Percentiles rank a stretch among this genome's conserved stretches.
These are phyloP conservation scores for Lepeophtheirus nordmannii DNA, from an alignment of 2,888 invertebrate genomes.

Conservation along the genomic window DNA sequence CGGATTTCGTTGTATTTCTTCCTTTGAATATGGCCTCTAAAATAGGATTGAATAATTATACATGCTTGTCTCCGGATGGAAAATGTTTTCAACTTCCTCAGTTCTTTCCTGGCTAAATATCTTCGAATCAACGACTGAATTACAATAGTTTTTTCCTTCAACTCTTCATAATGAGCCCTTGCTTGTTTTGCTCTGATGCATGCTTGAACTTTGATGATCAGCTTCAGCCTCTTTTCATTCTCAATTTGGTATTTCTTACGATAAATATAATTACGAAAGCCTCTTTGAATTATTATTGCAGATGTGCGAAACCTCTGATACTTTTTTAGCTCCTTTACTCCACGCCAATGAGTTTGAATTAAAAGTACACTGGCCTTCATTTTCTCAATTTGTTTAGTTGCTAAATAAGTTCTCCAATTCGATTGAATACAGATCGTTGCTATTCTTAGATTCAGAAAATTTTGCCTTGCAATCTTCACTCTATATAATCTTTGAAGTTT, in stretches of 20 bases:
- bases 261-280: neutral
- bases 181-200: neutral
- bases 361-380: slow-evolving; percentile 27
- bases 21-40: slow-evolving; percentile 9
- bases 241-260: neutral
- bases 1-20: no score
- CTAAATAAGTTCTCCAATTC: neutral
- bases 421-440: slow-evolving; percentile 8
- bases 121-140: slow-evolving; percentile 1
- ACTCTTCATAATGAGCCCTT: neutral
- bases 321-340: neutral
- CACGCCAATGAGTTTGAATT: slow-evolving; percentile 29
- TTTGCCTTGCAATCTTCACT: slow-evolving; percentile 10
- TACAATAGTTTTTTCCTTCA: neutral
- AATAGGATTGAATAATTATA: slow-evolving; percentile 8
- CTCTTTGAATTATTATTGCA: slow-evolving; percentile 10
- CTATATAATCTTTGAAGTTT: slow-evolving; percentile 29
- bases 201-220: neutral
- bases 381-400: neutral
- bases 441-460: neutral
- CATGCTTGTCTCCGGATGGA: neutral
- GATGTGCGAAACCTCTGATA: slow-evolving; percentile 20
- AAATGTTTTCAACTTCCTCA: neutral
- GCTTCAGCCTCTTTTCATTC: neutral
- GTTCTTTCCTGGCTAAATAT: neutral